Evolutionary conservation across 2,888 invertebrate genomes (phyloP), one percentile per base, ranked within the genome.

Genomic region (Macrophya alboannulata): DNA sequence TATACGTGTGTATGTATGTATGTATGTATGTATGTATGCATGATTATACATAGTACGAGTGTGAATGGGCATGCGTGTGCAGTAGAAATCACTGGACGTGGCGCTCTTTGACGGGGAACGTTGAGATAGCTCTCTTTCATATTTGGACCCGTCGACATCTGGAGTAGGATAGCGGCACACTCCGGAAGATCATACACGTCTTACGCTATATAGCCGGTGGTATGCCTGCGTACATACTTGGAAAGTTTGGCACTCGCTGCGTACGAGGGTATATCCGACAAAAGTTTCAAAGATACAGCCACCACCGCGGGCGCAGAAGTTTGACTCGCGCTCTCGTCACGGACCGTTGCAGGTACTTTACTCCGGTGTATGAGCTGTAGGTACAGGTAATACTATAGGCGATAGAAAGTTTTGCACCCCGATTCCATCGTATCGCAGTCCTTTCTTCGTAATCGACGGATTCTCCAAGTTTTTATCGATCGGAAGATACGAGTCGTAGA

Each of bases 401-500:
- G 72, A 21, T 9, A n/a, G 21, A 43, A 72, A 72, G 72, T 72
- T 43, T 45, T 43, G 45, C 43, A 43, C 72, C 72, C 72, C 2
- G 43, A 72, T 72, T 25, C 21, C 40, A 72, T 72, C 72, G 72
- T 17, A 10, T 45, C 15, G 72, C n/a, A 43, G 43, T 72, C 43
- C 72, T 72, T 72, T 43, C 40, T 21, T 72, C 21, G 43, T 8
- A 10, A 45, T 72, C 21, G 21, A 43, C 45, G 43, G 9, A 21
- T 72, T 72, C 21, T 40, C 9, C 9, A 40, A 12, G 72, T 10
- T 72, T 72, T 21, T 5, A 43, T 81, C 59, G 79, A 59, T 59
- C 21, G 59, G 43, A n/a, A 59, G 79, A 81, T 81, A 9, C 40
- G 59, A 59, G 31, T 12, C 43, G n/a, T n/a, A n/a, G n/a, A n/a